These are phyloP conservation scores for Eonycteris spelaea DNA, from an alignment of 2,113 vertebrate genomes.

Conservation along the genomic window DNA sequence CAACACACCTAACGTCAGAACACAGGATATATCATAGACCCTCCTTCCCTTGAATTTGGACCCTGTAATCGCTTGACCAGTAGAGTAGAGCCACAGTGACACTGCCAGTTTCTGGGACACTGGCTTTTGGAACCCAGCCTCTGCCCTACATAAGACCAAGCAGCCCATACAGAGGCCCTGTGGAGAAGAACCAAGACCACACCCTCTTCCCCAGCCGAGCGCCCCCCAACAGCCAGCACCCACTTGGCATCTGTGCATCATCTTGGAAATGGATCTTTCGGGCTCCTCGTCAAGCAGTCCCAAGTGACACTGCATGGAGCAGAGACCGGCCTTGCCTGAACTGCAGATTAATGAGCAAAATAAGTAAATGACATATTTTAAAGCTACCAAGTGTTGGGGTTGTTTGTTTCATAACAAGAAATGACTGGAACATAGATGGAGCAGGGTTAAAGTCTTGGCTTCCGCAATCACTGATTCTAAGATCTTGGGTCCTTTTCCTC, in stretches of 20 bases:
- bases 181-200: neutral
- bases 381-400: neutral
- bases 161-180: neutral
- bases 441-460: neutral
- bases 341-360: neutral
- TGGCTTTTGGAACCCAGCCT: neutral
- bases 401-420: neutral
- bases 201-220: neutral
- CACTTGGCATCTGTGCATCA: fast-evolving
- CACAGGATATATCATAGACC: neutral
- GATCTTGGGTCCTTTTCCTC: neutral
- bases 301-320: neutral
- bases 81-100: neutral
- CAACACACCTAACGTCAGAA: neutral
- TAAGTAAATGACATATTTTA: neutral
- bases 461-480: neutral
- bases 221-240: neutral
- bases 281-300: fast-evolving
- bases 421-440: neutral
- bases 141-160: neutral
- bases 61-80: neutral
- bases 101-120: neutral
- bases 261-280: neutral
- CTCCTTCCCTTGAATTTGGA: neutral
- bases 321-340: neutral